These are phyloP conservation scores for Pocota personata DNA, from an alignment of 2,888 invertebrate genomes.

Conservation along the genomic window DNA sequence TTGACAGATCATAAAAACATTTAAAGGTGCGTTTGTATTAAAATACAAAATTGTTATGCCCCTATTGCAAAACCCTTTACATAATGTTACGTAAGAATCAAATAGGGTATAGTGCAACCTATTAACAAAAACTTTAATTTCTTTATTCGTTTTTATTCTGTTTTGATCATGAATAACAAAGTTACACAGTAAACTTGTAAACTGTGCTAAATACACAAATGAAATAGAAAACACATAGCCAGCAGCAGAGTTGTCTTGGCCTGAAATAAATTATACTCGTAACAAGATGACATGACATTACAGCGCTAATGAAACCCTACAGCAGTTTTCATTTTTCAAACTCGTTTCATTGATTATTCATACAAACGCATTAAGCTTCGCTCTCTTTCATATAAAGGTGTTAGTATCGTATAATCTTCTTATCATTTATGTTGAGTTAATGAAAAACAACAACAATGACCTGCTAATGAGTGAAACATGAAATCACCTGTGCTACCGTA, in stretches of 20 bases:
- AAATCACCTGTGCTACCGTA: conserved; percentile 35
- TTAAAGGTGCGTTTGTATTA: too few species aligned
- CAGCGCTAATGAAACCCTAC: conserved; percentile 30
- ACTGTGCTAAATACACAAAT: not conserved
- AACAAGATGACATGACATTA: conserved; percentile 25
- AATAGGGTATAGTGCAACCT: not conserved
- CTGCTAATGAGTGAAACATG: conserved; percentile 64
- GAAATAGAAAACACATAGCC: not conserved
- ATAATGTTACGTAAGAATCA: too few species aligned
- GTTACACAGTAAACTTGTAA: not conserved
- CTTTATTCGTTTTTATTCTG: not conserved
- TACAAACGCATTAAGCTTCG: not conserved
- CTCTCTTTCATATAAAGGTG: not conserved
- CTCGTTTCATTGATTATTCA: conserved; percentile 27
- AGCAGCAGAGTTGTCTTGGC: too few species aligned
- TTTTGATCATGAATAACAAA: not conserved
- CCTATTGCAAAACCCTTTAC: too few species aligned
- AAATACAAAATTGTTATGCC: too few species aligned
- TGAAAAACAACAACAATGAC: conserved; percentile 51
- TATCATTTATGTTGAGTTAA: conserved; percentile 33
- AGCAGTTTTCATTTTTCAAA: conserved; percentile 44
- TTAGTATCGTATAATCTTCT: conserved; percentile 24
- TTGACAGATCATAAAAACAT: too few species aligned
- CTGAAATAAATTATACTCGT: conserved; percentile 29
- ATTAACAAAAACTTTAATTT: too few species aligned